These are phyloP conservation scores for Perognathus longimembris DNA, from an alignment of 2,113 vertebrate genomes.

Conservation along the genomic window DNA sequence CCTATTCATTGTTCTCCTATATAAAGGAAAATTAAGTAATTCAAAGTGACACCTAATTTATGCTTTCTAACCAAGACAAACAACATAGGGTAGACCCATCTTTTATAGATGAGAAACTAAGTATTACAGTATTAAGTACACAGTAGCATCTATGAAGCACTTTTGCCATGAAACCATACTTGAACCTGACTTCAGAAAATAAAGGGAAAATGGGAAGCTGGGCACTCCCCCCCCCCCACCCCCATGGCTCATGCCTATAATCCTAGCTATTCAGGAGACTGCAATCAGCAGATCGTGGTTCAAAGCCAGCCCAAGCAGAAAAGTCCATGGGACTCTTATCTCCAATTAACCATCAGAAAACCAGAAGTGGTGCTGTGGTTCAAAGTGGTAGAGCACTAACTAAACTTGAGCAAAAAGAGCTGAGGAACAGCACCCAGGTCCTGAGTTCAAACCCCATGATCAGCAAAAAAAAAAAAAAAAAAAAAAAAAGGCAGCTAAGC, in stretches of 20 bases:
- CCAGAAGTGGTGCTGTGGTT: too few relatives aligned
- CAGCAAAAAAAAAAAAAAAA: not conserved
- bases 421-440: too few relatives aligned
- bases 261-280: too few relatives aligned
- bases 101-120: slow-evolving; percentile 29
- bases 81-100: not conserved
- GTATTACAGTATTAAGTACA: not conserved
- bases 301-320: too few relatives aligned
- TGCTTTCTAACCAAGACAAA: slow-evolving; percentile 33
- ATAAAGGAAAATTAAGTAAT: slow-evolving; percentile 45
- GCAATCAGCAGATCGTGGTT: too few relatives aligned
- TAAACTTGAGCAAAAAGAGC: too few relatives aligned
- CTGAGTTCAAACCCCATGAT: too few relatives aligned
- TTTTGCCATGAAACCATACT: slow-evolving; percentile 12
- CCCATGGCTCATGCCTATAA: too few relatives aligned
- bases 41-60: slow-evolving; percentile 24
- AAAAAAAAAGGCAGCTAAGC: not conserved
- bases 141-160: not conserved
- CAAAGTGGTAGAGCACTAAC: too few relatives aligned
- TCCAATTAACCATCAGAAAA: too few relatives aligned
- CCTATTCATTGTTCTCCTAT: not conserved
- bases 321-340: too few relatives aligned
- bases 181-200: not conserved
- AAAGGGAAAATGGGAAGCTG: not conserved
- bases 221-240: too few relatives aligned